phyloP scores from a whole-genome alignment of 2,113 vertebrate species.

The Synchiropus splendidus region DNA sequence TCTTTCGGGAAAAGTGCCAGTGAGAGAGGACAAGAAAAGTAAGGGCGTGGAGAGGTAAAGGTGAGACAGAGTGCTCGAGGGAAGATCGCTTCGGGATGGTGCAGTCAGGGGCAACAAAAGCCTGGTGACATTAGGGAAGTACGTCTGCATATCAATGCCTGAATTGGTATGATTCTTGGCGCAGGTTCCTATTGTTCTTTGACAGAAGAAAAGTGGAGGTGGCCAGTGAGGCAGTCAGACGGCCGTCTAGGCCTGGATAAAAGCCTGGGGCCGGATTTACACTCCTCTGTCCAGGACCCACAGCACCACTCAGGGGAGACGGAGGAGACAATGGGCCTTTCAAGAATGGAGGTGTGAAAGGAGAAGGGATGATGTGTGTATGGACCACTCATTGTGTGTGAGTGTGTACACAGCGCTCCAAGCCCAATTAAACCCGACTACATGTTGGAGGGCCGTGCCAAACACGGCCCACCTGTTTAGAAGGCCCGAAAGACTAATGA shows the following conservation, averaged over 20 bases:
- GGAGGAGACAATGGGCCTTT: slow-evolving; percentile 43
- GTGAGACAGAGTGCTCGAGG: background rate
- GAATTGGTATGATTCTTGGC: slow-evolving; percentile 6
- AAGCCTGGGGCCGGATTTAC: slow-evolving; percentile 41
- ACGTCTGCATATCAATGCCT: slow-evolving; percentile 24
- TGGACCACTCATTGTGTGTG: slow-evolving; percentile 12
- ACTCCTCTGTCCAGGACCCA: slow-evolving; percentile 13
- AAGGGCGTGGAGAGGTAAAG: slow-evolving; percentile 8
- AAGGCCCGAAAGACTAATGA: slow-evolving; percentile 65
- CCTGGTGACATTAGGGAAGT: slow-evolving; percentile 21
- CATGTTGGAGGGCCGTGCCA: slow-evolving; percentile 60
- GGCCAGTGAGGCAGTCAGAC: background rate
- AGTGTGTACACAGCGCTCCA: slow-evolving; percentile 33
- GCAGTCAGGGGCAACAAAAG: slow-evolving; percentile 3
- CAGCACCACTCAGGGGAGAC: slow-evolving; percentile 43
- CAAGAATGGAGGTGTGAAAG: slow-evolving; percentile 34
- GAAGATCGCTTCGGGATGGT: background rate
- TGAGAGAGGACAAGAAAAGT: background rate
- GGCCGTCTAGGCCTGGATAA: slow-evolving; percentile 24
- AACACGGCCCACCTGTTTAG: slow-evolving; percentile 65
- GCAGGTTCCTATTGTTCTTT: slow-evolving; percentile 25
- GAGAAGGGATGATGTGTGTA: slow-evolving; percentile 6
- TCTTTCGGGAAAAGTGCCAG: slow-evolving; percentile 3
- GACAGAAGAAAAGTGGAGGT: background rate
- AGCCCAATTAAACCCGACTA: slow-evolving; percentile 66